A percentile compares a stretch with the other conserved stretches of the same genome.
These are phyloP conservation scores for Andricus quercusramuli DNA, from an alignment of 2,888 invertebrate species.

Conservation along the genomic window DNA sequence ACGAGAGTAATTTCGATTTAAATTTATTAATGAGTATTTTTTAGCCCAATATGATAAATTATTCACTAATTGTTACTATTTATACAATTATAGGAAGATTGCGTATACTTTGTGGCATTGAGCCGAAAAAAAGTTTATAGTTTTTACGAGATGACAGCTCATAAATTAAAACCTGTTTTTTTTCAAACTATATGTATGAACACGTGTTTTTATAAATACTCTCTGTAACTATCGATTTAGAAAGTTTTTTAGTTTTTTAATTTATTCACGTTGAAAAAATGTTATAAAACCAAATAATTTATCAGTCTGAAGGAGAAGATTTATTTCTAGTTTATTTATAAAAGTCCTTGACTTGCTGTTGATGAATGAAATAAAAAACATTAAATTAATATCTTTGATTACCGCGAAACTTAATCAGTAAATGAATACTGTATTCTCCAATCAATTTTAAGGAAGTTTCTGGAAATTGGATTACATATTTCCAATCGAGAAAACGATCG, in stretches of 20 bases:
- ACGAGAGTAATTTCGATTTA: too few species aligned
- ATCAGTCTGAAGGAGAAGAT: too few species aligned
- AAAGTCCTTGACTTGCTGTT: too few species aligned
- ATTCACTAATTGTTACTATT: neutral
- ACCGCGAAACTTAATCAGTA: neutral
- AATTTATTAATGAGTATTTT: too few species aligned
- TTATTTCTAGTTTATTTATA: too few species aligned
- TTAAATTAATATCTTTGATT: neutral
- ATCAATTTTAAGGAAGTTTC: neutral
- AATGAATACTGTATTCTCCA: conserved; percentile 11
- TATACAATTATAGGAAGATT: conserved; percentile 22
- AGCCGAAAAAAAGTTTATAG: conserved; percentile 1
- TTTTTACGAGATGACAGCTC: conserved; percentile 14
- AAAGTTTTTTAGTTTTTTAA: neutral
- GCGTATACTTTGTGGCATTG: conserved; percentile 31
- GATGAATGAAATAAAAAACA: too few species aligned
- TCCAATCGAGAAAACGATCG: neutral
- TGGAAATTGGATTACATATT: neutral
- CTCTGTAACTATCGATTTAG: neutral
- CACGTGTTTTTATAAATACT: neutral
- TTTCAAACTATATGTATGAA: conserved; percentile 9
- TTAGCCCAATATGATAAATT: too few species aligned
- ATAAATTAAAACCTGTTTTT: conserved; percentile 28
- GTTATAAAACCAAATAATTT: neutral
- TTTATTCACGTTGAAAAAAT: neutral